Conservation (phyloP, 2,113 vertebrate genomes). For the Podiceps cristatus region DNA sequence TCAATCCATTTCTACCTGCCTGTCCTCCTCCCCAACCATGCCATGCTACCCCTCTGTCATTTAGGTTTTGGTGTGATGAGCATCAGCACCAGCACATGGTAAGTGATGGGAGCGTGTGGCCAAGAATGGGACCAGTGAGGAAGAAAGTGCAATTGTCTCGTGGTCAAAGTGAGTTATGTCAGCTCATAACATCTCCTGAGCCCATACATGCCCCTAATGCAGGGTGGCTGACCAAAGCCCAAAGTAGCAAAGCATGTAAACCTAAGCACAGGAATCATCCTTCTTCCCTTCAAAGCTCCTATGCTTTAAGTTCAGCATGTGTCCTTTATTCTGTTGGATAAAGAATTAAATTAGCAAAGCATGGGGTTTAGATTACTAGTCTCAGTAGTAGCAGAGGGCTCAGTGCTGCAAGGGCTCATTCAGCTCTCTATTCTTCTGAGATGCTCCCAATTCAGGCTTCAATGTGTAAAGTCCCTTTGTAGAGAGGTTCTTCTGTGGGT, state of each 20-base stretch:
- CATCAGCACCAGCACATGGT: not conserved
- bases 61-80: not conserved
- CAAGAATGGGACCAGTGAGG: not conserved
- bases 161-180: not conserved
- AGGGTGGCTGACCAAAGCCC: not conserved
- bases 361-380: not conserved
- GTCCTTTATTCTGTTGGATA: not conserved
- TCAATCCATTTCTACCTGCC: not conserved
- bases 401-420: not conserved
- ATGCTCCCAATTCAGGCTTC: not conserved
- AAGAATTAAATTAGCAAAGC: not conserved
- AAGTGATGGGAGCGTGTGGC: fast-evolving
- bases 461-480: not conserved
- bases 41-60: not conserved
- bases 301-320: not conserved
- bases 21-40: not conserved
- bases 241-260: not conserved
- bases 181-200: not conserved
- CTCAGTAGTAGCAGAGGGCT: not conserved
- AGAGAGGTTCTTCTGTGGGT: not conserved
- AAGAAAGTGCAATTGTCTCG: not conserved
- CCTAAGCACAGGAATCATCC: not conserved
- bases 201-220: not conserved
- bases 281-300: not conserved
- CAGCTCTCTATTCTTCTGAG: not conserved